phyloP scores from a whole-genome alignment of 2,113 vertebrate genomes.

The Carlito syrichta region DNA sequence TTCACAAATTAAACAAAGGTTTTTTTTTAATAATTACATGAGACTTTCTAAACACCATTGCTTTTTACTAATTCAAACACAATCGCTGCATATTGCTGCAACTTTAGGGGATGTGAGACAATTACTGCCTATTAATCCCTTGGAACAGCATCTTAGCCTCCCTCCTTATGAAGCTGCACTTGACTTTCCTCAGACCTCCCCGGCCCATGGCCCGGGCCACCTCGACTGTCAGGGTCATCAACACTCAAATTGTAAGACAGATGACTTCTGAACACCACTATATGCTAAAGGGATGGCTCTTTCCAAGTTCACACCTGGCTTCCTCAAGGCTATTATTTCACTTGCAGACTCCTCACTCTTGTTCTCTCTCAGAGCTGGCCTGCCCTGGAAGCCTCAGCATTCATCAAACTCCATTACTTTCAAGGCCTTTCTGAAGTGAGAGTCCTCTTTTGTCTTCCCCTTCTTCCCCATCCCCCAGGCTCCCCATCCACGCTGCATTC shows the following conservation, averaged over 20 bases:
- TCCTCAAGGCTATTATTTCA: neutral
- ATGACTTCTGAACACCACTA: neutral
- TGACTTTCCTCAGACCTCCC: neutral
- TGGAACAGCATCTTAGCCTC: neutral
- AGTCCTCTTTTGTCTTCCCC: neutral
- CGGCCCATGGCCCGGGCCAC: no score
- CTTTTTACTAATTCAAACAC: neutral
- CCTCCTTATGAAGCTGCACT: neutral
- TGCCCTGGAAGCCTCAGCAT: neutral
- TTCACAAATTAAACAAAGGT: neutral
- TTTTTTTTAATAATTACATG: neutral
- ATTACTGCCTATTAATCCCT: neutral
- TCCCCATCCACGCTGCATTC: neutral
- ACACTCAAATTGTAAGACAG: neutral
- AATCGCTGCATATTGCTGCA: constrained; percentile 4
- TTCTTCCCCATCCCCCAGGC: neutral
- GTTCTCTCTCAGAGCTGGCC: neutral
- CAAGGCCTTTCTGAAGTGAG: constrained; percentile 13
- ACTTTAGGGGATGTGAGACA: neutral
- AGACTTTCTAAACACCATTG: neutral
- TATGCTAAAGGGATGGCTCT: neutral
- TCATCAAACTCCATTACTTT: neutral
- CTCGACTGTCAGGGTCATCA: neutral
- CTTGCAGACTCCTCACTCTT: neutral
- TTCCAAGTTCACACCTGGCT: neutral